Evolutionary conservation across 2,113 vertebrate genomes (phyloP).

Genomic region (Dromiciops gliroides): DNA sequence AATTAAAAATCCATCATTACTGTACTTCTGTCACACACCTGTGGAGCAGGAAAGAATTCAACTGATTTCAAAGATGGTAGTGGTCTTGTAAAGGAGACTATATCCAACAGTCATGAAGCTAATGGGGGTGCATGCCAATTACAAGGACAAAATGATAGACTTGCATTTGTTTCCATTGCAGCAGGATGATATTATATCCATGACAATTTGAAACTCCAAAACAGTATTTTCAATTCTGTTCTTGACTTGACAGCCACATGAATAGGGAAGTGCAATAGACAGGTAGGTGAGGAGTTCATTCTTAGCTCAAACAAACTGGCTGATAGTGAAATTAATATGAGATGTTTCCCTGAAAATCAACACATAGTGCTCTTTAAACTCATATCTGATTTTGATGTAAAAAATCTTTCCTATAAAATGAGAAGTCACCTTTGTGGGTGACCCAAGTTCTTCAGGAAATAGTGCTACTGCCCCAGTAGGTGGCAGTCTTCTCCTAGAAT

Average conservation of each 20-base stretch:
- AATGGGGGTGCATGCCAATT: rapidly evolving
- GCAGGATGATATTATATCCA: neutral
- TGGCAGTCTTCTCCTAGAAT: conserved; percentile 74
- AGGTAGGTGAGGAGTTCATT: neutral
- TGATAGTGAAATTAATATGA: neutral
- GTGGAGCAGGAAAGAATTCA: neutral
- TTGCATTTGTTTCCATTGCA: neutral
- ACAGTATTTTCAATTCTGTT: neutral
- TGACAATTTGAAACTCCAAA: neutral
- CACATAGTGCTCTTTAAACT: neutral
- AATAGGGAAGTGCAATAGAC: rapidly evolving
- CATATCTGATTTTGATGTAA: neutral
- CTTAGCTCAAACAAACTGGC: neutral
- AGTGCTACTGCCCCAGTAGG: conserved; percentile 63
- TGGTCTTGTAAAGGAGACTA: neutral
- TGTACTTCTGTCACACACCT: neutral
- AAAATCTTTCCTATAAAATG: neutral
- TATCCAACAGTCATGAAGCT: neutral
- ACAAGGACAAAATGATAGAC: neutral
- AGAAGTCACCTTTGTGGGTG: neutral
- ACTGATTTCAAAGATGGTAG: neutral
- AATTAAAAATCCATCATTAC: neutral
- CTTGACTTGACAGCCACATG: too few species aligned
- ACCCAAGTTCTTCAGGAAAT: neutral
- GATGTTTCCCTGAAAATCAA: neutral